Evolutionary conservation across 2,113 vertebrate genomes (phyloP).

Genomic region (Tachysurus fulvidraco): DNA sequence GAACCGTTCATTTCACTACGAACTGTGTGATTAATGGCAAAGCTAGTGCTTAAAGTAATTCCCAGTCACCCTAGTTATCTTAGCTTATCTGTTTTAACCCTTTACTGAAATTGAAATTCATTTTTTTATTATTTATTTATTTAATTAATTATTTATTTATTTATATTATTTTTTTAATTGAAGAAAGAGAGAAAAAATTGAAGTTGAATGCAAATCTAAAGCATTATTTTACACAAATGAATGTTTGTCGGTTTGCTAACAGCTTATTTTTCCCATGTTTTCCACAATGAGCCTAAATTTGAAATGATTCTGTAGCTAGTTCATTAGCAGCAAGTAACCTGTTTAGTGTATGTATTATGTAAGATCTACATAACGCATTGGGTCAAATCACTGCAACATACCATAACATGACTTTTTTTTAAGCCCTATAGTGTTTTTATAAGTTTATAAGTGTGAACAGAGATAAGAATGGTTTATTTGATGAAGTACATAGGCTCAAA

Average conservation of each 20-base stretch:
- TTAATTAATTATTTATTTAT: no score
- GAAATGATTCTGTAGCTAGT: not conserved
- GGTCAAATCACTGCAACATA: not conserved
- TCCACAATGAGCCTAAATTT: not conserved
- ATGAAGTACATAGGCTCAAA: not conserved
- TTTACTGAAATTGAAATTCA: not conserved
- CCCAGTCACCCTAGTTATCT: not conserved
- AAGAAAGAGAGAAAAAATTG: not conserved
- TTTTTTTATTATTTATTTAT: no score
- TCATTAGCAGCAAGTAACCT: not conserved
- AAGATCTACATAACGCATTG: not conserved
- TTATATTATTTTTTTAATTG: no score
- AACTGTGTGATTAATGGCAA: not conserved
- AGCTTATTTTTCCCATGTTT: not conserved
- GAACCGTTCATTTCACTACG: not conserved
- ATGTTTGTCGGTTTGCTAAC: not conserved
- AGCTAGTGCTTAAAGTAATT: not conserved
- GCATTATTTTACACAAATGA: not conserved
- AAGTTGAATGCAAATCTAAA: not conserved
- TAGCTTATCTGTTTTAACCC: not conserved
- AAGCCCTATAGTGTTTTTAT: not conserved
- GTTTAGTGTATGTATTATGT: not conserved
- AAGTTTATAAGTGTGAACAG: not conserved
- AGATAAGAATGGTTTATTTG: not conserved
- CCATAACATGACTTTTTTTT: no score